Evolutionary conservation across 2,113 vertebrate species (phyloP).

Genomic region (Colistium nudipinnis): DNA sequence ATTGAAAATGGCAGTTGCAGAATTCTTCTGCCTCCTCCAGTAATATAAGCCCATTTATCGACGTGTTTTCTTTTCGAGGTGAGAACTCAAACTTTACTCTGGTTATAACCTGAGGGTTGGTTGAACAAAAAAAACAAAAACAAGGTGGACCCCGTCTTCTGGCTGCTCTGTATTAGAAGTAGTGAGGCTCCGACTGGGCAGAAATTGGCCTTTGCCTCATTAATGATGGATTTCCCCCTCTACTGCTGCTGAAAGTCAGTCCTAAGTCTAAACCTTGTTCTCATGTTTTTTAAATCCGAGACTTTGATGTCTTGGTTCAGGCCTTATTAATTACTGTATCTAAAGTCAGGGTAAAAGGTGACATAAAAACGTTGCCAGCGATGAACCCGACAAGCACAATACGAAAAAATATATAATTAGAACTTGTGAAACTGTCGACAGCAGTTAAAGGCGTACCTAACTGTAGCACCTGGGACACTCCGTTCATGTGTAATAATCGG

Average conservation of each 20-base stretch:
- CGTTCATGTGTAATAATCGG: constrained; percentile 58
- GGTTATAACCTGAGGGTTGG: constrained; percentile 16
- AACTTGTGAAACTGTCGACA: constrained; percentile 45
- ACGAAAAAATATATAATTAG: constrained; percentile 28
- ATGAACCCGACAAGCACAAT: constrained; percentile 20
- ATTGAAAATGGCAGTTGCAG: neutral
- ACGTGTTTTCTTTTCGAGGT: constrained; percentile 27
- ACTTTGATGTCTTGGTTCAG: constrained; percentile 3
- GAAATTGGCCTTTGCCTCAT: constrained; percentile 17
- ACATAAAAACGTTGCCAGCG: constrained; percentile 6
- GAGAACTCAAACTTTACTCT: constrained; percentile 25
- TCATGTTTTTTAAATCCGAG: neutral
- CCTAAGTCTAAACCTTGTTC: constrained; percentile 13
- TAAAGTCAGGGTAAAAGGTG: neutral
- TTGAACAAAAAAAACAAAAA: no score
- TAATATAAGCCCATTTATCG: constrained; percentile 14
- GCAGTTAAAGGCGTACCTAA: constrained; percentile 39
- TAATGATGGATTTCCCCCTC: constrained; percentile 28
- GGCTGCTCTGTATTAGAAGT: constrained; percentile 45
- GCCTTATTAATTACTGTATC: constrained; percentile 13
- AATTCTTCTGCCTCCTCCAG: constrained; percentile 22
- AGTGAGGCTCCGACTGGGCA: constrained; percentile 13
- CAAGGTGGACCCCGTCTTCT: constrained; percentile 28
- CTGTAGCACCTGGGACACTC: constrained; percentile 30
- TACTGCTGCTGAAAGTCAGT: constrained; percentile 6